These are phyloP conservation scores for Ormyrus pomaceus DNA, from an alignment of 2,888 invertebrate species.

Conservation along the genomic window DNA sequence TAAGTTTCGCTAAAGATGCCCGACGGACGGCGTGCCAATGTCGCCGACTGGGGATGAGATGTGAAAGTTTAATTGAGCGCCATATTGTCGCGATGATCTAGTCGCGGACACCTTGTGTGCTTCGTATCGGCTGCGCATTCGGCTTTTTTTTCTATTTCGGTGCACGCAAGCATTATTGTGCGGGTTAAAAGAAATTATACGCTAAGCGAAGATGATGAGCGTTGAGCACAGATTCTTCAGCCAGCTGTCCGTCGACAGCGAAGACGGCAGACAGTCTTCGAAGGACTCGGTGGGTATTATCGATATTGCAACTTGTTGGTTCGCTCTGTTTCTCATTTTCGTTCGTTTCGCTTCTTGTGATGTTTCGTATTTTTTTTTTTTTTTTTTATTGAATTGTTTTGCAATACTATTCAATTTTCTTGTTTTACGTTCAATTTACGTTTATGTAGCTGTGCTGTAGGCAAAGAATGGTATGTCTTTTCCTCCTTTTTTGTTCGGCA, in stretches of 20 bases:
- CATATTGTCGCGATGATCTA: conserved; percentile 5
- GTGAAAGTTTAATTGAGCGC: not conserved
- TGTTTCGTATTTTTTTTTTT: not conserved
- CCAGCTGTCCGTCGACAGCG: conserved; percentile 68
- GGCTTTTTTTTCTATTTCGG: not conserved
- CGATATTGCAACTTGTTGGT: not conserved
- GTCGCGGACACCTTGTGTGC: not conserved
- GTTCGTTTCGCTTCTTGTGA: not conserved
- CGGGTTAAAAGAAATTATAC: conserved; percentile 1
- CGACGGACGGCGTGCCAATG: conserved; percentile 7
- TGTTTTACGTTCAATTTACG: not conserved
- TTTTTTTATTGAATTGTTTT: not conserved
- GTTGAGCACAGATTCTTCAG: conserved; percentile 65
- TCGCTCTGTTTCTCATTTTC: not conserved
- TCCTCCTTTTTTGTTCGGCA: not conserved
- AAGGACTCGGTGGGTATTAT: conserved; percentile 55
- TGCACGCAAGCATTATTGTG: conserved; percentile 9
- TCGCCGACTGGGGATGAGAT: conserved; percentile 12
- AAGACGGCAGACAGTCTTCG: conserved; percentile 63
- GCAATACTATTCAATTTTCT: not conserved
- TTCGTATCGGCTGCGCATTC: not conserved
- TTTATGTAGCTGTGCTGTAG: no score
- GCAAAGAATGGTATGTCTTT: no score
- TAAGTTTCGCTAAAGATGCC: conserved; percentile 10
- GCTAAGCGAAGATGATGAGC: conserved; percentile 62